Percentiles rank a stretch among this genome's conserved stretches.
phyloP scores from a whole-genome alignment of 2,113 vertebrate species.

The Ctenomys sociabilis region DNA sequence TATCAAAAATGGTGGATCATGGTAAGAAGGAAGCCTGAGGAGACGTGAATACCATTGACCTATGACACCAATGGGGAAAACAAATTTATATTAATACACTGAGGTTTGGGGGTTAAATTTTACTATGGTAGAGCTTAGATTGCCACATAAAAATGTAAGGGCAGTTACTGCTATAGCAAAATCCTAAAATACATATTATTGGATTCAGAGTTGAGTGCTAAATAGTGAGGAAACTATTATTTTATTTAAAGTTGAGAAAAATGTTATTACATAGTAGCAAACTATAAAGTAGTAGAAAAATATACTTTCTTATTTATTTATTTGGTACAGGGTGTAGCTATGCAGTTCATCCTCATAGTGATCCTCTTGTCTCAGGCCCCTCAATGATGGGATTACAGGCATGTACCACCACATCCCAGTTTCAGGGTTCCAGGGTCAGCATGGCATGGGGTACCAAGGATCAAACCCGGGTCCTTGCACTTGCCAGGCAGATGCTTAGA shows the following conservation, averaged over 20 bases:
- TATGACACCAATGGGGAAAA: background rate
- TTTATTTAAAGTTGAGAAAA: background rate
- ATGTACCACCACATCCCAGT: too few species aligned
- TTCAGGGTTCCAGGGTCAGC: too few species aligned
- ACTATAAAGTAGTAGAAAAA: background rate
- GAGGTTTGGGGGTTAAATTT: background rate
- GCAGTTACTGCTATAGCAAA: background rate
- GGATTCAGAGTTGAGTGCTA: background rate
- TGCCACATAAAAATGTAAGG: background rate
- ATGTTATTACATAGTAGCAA: background rate
- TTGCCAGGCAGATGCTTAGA: too few species aligned
- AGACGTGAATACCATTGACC: background rate
- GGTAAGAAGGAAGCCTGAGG: background rate
- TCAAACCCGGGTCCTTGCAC: too few species aligned
- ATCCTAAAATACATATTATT: background rate
- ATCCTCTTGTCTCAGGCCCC: too few species aligned
- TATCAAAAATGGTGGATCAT: background rate
- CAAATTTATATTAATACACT: background rate
- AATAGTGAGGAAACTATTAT: background rate
- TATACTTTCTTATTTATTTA: background rate
- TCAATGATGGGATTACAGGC: too few species aligned
- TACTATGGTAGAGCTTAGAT: too few species aligned
- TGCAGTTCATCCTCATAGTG: too few species aligned
- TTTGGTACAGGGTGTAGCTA: too few species aligned
- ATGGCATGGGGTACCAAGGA: too few species aligned